Percentiles rank a stretch among this genome's conserved stretches.
These are phyloP conservation scores for Myocastor coypus DNA, from an alignment of 2,113 vertebrate species.

Conservation along the genomic window DNA sequence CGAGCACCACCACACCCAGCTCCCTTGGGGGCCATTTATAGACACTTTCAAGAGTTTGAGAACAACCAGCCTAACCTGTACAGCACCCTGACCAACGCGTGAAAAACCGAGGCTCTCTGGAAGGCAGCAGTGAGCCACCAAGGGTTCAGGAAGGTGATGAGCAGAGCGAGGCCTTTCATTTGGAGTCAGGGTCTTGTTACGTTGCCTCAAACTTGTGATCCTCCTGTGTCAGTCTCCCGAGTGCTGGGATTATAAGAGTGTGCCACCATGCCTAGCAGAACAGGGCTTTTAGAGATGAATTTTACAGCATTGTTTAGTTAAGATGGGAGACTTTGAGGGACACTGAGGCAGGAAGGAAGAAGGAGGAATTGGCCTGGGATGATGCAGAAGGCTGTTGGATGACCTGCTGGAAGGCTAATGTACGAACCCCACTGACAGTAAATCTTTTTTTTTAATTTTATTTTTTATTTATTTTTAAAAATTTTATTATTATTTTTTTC, in stretches of 20 bases:
- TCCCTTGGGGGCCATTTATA: neutral
- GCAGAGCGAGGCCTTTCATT: neutral
- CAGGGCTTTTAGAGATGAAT: neutral
- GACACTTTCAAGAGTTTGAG: accelerated
- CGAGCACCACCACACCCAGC: neutral
- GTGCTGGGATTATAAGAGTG: neutral
- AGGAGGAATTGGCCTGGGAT: neutral
- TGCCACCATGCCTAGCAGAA: neutral
- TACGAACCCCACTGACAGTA: neutral
- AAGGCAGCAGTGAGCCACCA: neutral
- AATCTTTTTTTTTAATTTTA: too few species aligned
- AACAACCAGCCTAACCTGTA: accelerated
- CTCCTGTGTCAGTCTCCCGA: neutral
- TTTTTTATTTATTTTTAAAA: too few species aligned
- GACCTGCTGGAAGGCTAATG: neutral
- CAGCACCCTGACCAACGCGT: neutral
- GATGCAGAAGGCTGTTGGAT: too few species aligned
- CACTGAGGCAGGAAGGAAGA: too few species aligned
- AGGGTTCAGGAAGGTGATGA: neutral
- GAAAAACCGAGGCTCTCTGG: neutral
- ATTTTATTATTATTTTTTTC: too few species aligned
- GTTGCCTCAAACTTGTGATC: neutral
- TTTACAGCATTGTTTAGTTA: neutral
- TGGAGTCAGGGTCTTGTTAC: neutral
- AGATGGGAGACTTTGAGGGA: neutral